These are phyloP conservation scores for Entomobrya proxima DNA, from an alignment of 2,888 invertebrate species.

Conservation along the genomic window DNA sequence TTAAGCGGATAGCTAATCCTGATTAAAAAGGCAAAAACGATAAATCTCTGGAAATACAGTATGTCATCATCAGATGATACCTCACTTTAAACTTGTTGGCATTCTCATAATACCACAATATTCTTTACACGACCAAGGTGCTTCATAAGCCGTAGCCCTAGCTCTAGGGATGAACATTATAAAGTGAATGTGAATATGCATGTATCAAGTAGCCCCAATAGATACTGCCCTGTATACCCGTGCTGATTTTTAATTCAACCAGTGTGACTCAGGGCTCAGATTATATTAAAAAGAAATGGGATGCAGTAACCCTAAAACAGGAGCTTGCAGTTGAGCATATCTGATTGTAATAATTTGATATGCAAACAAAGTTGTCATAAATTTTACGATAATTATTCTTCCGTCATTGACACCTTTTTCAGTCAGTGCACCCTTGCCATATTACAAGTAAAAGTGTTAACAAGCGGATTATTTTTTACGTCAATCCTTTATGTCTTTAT, in stretches of 20 bases:
- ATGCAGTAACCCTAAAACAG: background rate
- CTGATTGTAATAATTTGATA: constrained; percentile 62
- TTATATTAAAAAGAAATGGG: too few species aligned
- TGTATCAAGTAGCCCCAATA: constrained; percentile 35
- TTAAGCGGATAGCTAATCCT: constrained; percentile 49
- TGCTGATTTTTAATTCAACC: too few species aligned
- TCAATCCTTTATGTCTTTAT: constrained; percentile 2
- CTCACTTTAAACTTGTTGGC: constrained; percentile 42
- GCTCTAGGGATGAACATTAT: background rate
- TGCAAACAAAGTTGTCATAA: constrained; percentile 63
- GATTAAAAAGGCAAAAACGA: constrained; percentile 74
- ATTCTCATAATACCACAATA: background rate
- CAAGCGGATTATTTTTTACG: constrained; percentile 60
- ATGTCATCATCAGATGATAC: constrained; percentile 68
- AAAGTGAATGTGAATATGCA: background rate
- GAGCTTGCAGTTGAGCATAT: constrained; percentile 43
- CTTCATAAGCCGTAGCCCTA: background rate
- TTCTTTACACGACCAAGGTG: constrained; percentile 1
- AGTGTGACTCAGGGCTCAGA: too few species aligned
- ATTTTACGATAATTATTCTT: constrained; percentile 60
- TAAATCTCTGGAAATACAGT: constrained; percentile 74
- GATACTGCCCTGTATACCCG: background rate
- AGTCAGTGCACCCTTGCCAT: constrained; percentile 43
- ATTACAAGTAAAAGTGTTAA: constrained; percentile 25
- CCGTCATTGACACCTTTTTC: constrained; percentile 63